Percentiles rank a stretch among this genome's conserved stretches.
These are phyloP conservation scores for Luperina nickerlii DNA, from an alignment of 2,888 invertebrate species.

Conservation along the genomic window DNA sequence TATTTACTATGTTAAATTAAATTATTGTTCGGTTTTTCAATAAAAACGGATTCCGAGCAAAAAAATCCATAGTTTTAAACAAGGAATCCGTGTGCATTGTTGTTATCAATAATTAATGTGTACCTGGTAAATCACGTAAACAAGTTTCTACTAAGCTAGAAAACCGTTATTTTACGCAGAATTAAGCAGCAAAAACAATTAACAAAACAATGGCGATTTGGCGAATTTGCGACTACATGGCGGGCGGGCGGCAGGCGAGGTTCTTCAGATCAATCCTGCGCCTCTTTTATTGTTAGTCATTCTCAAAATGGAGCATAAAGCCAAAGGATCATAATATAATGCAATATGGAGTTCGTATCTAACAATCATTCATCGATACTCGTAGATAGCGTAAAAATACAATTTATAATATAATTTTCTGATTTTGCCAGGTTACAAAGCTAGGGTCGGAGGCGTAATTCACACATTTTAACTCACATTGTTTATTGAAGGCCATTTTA, in stretches of 20 bases:
- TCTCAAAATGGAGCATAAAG: neutral
- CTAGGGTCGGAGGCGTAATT: neutral
- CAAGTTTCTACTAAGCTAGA: neutral
- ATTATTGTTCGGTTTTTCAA: no score
- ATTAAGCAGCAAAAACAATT: neutral
- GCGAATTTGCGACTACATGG: neutral
- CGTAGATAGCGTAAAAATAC: neutral
- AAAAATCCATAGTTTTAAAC: neutral
- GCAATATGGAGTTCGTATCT: neutral
- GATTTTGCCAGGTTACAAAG: slow-evolving; percentile 13
- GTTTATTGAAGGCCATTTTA: slow-evolving; percentile 62
- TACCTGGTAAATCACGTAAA: neutral
- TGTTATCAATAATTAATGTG: neutral
- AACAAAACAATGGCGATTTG: no score
- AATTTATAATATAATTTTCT: neutral
- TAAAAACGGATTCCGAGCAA: neutral
- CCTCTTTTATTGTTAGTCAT: slow-evolving; percentile 14
- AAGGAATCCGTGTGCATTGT: neutral
- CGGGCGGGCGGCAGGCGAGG: neutral
- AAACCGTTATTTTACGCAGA: neutral
- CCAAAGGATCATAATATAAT: neutral
- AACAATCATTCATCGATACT: neutral
- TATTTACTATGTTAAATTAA: no score
- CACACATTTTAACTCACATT: slow-evolving; percentile 54
- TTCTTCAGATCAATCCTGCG: slow-evolving; percentile 19